These are phyloP conservation scores for Scaptomyza hsui DNA, from an alignment of 1,140 invertebrate species.

Conservation along the genomic window DNA sequence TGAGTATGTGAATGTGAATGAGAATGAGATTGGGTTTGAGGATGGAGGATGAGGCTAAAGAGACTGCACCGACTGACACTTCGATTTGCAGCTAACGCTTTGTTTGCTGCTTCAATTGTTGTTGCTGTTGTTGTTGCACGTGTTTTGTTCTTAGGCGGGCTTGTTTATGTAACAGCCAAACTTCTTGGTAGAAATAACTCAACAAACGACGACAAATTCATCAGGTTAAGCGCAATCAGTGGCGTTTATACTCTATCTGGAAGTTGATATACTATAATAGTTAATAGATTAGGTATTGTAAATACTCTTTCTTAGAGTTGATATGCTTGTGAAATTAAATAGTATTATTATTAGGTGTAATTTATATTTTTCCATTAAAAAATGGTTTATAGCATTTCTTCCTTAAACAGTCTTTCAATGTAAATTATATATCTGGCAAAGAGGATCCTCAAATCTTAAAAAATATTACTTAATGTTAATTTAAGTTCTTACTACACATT, in stretches of 20 bases:
- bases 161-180: conserved; percentile 71
- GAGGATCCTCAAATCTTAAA: too few relatives aligned
- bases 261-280: background rate
- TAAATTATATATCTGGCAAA: too few relatives aligned
- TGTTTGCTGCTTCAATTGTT: conserved; percentile 27
- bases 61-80: conserved; percentile 68
- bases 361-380: too few relatives aligned
- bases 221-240: conserved; percentile 45
- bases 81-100: conserved; percentile 66
- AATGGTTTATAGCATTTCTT: too few relatives aligned
- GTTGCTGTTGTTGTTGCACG: conserved; percentile 71
- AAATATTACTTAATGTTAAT: background rate
- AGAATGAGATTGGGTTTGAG: conserved; percentile 11
- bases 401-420: too few relatives aligned
- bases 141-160: conserved; percentile 57
- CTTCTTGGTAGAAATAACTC: conserved; percentile 74
- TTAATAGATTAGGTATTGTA: too few relatives aligned
- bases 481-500: background rate
- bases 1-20: conserved; percentile 5
- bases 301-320: background rate
- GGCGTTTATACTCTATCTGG: conserved; percentile 23
- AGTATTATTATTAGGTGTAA: too few relatives aligned
- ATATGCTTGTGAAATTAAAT: too few relatives aligned
- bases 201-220: conserved; percentile 77
- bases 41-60: conserved; percentile 27